These are phyloP conservation scores for Drosophila colorata DNA, from an alignment of 2,888 invertebrate genomes.

Conservation along the genomic window DNA sequence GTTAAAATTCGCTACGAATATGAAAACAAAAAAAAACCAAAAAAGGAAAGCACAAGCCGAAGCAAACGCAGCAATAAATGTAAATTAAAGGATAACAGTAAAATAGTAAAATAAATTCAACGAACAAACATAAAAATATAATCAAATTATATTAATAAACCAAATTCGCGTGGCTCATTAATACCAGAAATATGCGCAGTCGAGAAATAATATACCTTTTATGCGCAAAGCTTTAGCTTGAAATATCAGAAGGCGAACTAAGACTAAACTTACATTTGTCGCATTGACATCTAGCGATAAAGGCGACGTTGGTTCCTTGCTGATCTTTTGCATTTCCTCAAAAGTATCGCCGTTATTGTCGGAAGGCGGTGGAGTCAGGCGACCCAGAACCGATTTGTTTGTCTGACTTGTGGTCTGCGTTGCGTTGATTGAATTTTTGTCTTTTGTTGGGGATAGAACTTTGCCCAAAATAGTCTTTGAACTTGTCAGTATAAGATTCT, in stretches of 20 bases:
- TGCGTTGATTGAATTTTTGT: conserved; percentile 86
- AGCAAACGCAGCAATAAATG: conserved; percentile 57
- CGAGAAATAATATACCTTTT: neutral
- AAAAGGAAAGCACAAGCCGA: conserved; percentile 62
- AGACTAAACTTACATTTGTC: conserved; percentile 85
- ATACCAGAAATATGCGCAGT: neutral
- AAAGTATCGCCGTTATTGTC: conserved; percentile 31
- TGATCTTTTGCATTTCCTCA: conserved; percentile 40
- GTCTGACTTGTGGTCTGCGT: conserved; percentile 66
- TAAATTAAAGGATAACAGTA: conserved; percentile 34
- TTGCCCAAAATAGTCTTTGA: conserved; percentile 91
- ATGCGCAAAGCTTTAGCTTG: neutral
- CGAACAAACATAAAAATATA: conserved; percentile 12
- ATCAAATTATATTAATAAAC: conserved; percentile 3
- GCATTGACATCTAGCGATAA: conserved; percentile 85
- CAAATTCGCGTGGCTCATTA: neutral
- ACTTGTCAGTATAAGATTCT: conserved; percentile 89
- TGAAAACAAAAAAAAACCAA: conserved; percentile 56
- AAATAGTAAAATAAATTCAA: no score
- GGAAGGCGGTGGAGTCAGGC: conserved; percentile 30
- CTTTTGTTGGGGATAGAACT: conserved; percentile 91
- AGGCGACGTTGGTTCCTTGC: conserved; percentile 68
- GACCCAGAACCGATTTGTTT: conserved; percentile 24
- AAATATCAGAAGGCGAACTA: neutral
- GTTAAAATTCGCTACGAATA: conserved; percentile 84